Evolutionary conservation across 2,888 invertebrate genomes (phyloP), one percentile per base, ranked within the genome.

Genomic region (Hirtodrosophila alboralis): DNA sequence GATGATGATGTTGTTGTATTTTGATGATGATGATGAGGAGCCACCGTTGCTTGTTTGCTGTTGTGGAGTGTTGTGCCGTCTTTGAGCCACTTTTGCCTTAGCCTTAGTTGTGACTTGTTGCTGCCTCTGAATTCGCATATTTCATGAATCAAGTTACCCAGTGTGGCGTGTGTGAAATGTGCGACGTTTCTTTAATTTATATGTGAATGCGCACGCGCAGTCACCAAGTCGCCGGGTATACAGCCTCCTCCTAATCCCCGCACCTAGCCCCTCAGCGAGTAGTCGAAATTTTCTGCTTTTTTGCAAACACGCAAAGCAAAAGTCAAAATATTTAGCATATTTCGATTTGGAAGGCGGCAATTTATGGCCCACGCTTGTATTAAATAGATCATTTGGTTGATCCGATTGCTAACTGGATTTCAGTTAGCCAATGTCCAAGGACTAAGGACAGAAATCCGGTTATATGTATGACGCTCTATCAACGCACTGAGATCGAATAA

Each of bases 131-230:
- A 41, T 45, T 65, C 75, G 70, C 66, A 70, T 75, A 78, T 85
- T 85, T 86, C 84, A 84, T 81, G 84, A 80, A 71, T 81, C 84
- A 86, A 86, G 76, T 73, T 38, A 58, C 43, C 43, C 44, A 49
- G 56, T 79, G 58, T 79, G 58, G 77, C 77, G 70, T 78, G 76
- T 79, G 63, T 73, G 70, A 76, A 84, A 75, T 73, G 68, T 71
- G 70, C 75, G 86, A 79, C 85, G 56, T 83, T 80, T 83, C 58
- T 76, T 84, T 80, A 81, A 81, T 81, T 81, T 81, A 81, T 84
- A 81, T 81, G 81, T 86, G 81, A 86, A 84, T 75, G 81, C 86
- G 86, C 86, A 86, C 70, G 84, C 86, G 78, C 59, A 73, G 56
- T 62, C 36, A n/a, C 16, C 40, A 18, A 28, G 14, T 14, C 12